Percentiles rank a stretch among this genome's conserved stretches.
These are phyloP conservation scores for Bombus fervidus DNA, from an alignment of 1,140 invertebrate genomes.

Conservation along the genomic window DNA sequence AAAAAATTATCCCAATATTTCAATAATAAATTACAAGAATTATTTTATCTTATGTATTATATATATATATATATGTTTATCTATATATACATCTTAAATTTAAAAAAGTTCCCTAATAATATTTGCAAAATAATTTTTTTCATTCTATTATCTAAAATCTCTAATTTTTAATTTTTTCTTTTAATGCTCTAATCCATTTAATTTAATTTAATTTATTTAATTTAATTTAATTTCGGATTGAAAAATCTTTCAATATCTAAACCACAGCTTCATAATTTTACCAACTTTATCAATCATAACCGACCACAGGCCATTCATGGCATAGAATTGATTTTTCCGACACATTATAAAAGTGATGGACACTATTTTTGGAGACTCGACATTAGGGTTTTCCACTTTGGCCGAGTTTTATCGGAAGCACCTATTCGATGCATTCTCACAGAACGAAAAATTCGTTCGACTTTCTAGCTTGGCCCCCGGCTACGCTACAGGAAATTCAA, in stretches of 20 bases:
- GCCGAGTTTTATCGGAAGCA: conserved; percentile 15
- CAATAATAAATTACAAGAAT: not conserved
- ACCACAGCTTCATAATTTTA: too few species aligned
- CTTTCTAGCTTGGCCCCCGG: conserved; percentile 55
- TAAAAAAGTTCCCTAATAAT: too few species aligned
- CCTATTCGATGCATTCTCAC: conserved; percentile 37
- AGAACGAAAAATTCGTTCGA: conserved; percentile 63
- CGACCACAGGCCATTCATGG: not conserved
- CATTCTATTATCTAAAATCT: too few species aligned
- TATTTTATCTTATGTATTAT: too few species aligned
- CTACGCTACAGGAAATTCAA: conserved; percentile 73
- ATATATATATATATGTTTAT: too few species aligned
- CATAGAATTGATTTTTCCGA: not conserved
- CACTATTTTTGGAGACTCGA: not conserved
- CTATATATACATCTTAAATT: too few species aligned
- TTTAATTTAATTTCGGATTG: too few species aligned
- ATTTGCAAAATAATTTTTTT: too few species aligned
- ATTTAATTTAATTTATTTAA: too few species aligned
- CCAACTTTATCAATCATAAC: not conserved
- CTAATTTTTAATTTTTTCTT: too few species aligned
- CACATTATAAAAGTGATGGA: not conserved
- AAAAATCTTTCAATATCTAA: too few species aligned
- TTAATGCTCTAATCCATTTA: too few species aligned
- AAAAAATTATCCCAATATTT: not conserved
- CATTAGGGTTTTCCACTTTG: not conserved